phyloP scores from a whole-genome alignment of 1,140 invertebrate species.

The Teleogryllus occipitalis region DNA sequence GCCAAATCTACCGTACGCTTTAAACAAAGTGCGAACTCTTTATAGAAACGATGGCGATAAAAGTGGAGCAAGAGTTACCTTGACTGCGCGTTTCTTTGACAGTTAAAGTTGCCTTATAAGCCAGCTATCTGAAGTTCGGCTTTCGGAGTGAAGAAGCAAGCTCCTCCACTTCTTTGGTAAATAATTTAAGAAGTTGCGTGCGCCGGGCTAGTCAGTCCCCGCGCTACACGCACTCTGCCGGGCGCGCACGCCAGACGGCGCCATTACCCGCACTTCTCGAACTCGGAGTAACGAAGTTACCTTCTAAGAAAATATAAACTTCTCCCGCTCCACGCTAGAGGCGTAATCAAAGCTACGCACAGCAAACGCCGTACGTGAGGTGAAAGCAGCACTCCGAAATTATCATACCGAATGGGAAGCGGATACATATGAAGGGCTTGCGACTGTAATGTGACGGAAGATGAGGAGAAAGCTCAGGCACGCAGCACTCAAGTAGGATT shows the following conservation, averaged over 20 bases:
- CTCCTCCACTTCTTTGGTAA: neutral
- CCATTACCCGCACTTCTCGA: neutral
- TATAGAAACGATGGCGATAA: neutral
- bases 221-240: neutral
- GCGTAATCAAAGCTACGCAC: too few relatives aligned
- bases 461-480: too few relatives aligned
- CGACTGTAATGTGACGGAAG: too few relatives aligned
- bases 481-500: too few relatives aligned
- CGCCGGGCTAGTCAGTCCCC: neutral
- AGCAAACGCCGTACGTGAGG: too few relatives aligned
- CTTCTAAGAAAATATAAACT: too few relatives aligned
- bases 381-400: too few relatives aligned
- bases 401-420: too few relatives aligned
- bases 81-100: neutral
- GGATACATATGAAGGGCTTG: too few relatives aligned
- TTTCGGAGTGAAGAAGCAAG: neutral
- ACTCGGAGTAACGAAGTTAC: neutral
- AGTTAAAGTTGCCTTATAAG: neutral
- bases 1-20: too few relatives aligned
- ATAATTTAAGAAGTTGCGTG: neutral
- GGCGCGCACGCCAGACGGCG: too few relatives aligned
- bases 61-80: neutral
- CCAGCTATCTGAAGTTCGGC: neutral
- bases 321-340: too few relatives aligned
- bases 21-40: neutral